Base-by-base conservation (phyloP, 2,888 invertebrate genomes). In the Seladonia tumulorum region DNA sequence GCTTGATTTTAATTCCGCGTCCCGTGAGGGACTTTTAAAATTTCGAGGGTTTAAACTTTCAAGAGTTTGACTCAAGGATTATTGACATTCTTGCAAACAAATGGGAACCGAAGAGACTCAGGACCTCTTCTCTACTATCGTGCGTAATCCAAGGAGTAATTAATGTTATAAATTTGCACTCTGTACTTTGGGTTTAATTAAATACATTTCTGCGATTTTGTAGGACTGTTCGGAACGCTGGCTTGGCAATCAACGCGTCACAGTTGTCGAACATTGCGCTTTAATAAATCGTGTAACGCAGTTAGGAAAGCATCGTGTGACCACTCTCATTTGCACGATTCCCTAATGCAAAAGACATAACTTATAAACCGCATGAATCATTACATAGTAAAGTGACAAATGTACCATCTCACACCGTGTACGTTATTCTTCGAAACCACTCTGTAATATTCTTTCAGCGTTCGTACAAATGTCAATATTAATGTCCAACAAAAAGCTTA, bases 311-410 rank as follows among this genome's bases (percentile, higher is more conserved):
- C 57, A 57, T 57, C 57, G 57, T n/a, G n/a, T n/a, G 57, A 57
- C n/a, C 57, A 57, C 57, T 57, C 57, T 57, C 57, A 57, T 57
- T 57, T 57, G 57, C n/a, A 12, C n/a, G 57, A 57, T n/a, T 57
- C 57, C 57, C 12, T 57, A 57, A 57, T 57, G 57, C 57, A 57
- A 57, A 57, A 57, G 22, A 57, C 57, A 57, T 57, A 57, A n/a
- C n/a, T 57, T 57, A 57, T 12, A 57, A 57, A 57, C 8, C n/a
- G 70, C 70, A 39, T 70, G 70, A 70, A 29, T 70, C 70, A 70
- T 70, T 39, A 18, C 70, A 70, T 14, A 12, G 57, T n/a, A 57
- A 57, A 57, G 57, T 57, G 57, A 57, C 57, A 57, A 57, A 57
- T 57, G 57, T 57, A n/a, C 57, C 57, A 57, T 57, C 57, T 57